Conservation (phyloP, 2,113 vertebrate species). For the Laticauda colubrina region DNA sequence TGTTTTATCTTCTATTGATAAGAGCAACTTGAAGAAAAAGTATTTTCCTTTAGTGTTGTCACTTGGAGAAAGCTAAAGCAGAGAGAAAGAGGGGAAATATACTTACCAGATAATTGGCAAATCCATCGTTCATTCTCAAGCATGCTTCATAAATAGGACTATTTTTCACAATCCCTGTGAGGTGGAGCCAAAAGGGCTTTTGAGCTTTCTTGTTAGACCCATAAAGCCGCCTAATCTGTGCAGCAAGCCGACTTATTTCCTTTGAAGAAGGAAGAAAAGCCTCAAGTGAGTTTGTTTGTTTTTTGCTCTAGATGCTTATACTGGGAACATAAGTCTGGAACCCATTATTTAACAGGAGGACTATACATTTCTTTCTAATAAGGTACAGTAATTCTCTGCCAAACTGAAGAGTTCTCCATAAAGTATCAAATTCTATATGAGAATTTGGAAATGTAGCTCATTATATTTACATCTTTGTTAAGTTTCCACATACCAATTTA, state of each 20-base stretch:
- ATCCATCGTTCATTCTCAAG: conserved; percentile 90
- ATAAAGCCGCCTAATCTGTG: conserved; percentile 87
- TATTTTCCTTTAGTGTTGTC: background rate
- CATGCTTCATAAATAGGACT: conserved; percentile 83
- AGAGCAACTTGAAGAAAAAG: background rate
- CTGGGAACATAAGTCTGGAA: no score
- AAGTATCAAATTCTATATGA: background rate
- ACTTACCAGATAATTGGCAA: conserved; percentile 80
- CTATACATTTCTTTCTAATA: no score
- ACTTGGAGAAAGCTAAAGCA: background rate
- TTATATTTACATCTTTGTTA: background rate
- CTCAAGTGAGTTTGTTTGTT: background rate
- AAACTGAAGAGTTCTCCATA: background rate
- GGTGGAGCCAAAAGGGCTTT: conserved; percentile 83
- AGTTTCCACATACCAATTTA: background rate
- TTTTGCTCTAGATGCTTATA: no score
- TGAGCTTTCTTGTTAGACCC: conserved; percentile 83
- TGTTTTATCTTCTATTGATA: background rate
- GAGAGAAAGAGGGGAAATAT: background rate
- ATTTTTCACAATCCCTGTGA: conserved; percentile 76
- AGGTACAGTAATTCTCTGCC: background rate
- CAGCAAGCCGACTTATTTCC: conserved; percentile 86
- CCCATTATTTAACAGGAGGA: no score
- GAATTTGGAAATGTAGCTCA: background rate
- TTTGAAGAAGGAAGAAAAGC: conserved; percentile 53